phyloP scores from a whole-genome alignment of 2,113 vertebrate genomes.

The Catharus bicknelli region DNA sequence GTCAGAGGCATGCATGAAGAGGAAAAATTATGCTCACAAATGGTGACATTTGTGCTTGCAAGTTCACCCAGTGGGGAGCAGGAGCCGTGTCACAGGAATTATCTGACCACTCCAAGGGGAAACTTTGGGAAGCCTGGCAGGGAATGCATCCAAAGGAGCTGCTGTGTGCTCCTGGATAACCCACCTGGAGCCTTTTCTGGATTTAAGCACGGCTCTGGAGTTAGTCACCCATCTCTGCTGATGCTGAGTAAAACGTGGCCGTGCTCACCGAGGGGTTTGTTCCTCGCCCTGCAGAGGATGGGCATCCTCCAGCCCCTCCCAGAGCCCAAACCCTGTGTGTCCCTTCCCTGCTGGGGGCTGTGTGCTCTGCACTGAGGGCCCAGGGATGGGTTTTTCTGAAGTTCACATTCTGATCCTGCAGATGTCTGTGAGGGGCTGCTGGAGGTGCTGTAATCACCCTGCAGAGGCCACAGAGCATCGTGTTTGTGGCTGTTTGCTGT shows the following conservation, averaged over 20 bases:
- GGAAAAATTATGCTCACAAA: conserved; percentile 39
- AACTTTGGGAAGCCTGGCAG: neutral
- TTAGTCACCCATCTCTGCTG: conserved; percentile 11
- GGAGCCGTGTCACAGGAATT: conserved; percentile 26
- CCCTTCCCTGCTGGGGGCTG: neutral
- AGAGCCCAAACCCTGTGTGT: neutral
- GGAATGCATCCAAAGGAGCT: neutral
- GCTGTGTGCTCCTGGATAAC: neutral
- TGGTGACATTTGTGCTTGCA: conserved; percentile 56
- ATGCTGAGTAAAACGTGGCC: neutral
- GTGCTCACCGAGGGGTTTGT: neutral
- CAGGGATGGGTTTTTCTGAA: neutral
- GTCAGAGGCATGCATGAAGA: conserved; percentile 39
- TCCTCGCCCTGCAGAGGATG: neutral
- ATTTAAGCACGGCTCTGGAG: neutral
- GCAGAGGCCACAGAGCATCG: neutral
- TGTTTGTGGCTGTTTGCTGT: neutral
- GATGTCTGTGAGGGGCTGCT: neutral
- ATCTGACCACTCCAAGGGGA: conserved; percentile 8
- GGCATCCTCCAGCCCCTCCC: neutral
- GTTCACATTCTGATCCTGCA: neutral
- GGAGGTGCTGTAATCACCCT: neutral
- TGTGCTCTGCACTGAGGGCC: neutral
- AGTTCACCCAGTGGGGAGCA: conserved; percentile 21
- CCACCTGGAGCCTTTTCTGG: conserved; percentile 1